Evolutionary conservation across 2,113 vertebrate species (phyloP).

Genomic region (Galemys pyrenaicus): DNA sequence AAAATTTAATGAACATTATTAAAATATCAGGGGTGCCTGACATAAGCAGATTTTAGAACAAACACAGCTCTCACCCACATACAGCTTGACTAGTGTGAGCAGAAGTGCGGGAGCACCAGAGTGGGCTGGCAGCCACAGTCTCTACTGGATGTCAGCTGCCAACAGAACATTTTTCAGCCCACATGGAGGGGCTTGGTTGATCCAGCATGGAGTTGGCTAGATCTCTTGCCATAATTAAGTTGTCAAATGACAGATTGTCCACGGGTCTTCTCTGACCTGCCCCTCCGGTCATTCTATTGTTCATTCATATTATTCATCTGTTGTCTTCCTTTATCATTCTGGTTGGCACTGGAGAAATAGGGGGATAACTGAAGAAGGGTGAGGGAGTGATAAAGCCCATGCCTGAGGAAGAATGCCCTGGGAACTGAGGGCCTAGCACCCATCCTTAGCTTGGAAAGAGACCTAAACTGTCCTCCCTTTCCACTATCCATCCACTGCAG

Average conservation of each 20-base stretch:
- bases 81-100: background rate
- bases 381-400: background rate
- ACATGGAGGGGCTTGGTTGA: background rate
- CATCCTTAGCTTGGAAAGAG: background rate
- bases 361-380: background rate
- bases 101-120: background rate
- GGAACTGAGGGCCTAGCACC: background rate
- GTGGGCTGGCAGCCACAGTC: rapidly evolving
- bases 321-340: background rate
- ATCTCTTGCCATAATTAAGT: background rate
- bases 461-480: background rate
- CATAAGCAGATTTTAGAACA: background rate
- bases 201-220: background rate
- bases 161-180: background rate
- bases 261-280: background rate
- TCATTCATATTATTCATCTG: background rate
- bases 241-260: background rate
- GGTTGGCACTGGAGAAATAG: background rate
- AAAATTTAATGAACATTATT: background rate
- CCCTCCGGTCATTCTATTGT: background rate
- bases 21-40: background rate
- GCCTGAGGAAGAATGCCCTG: background rate
- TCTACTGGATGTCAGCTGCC: rapidly evolving
- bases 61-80: background rate
- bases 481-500: background rate